Percentiles rank a stretch among this genome's conserved stretches.
Conservation (phyloP, 2,888 invertebrate genomes). For the Nipponacmea schrenckii region DNA sequence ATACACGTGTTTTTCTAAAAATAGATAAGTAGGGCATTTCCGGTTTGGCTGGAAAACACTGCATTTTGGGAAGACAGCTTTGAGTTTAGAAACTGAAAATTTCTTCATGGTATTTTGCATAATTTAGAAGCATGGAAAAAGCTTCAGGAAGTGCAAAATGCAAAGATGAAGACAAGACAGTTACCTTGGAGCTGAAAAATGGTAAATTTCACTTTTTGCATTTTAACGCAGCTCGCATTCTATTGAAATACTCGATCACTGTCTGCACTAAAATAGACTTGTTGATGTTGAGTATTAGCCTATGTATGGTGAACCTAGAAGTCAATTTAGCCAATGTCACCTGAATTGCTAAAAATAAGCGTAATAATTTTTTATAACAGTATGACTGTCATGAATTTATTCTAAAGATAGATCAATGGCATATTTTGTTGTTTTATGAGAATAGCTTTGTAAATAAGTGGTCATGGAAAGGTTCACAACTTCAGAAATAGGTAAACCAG, state of each 20-base stretch:
- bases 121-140: conserved; percentile 40
- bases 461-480: too few relatives aligned
- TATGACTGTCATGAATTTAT: too few relatives aligned
- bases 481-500: too few relatives aligned
- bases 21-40: conserved; percentile 41
- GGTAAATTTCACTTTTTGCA: conserved; percentile 32
- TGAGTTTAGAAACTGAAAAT: conserved; percentile 26
- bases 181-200: conserved; percentile 49
- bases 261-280: background rate
- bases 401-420: too few relatives aligned
- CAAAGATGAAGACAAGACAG: conserved; percentile 36
- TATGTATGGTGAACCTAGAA: too few relatives aligned
- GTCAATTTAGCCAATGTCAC: too few relatives aligned
- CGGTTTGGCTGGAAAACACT: conserved; percentile 37
- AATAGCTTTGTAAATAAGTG: too few relatives aligned
- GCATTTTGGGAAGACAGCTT: conserved; percentile 48
- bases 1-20: conserved; percentile 49
- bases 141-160: conserved; percentile 31
- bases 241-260: background rate
- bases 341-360: too few relatives aligned
- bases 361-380: too few relatives aligned
- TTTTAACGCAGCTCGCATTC: background rate
- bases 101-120: conserved; percentile 29
- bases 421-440: too few relatives aligned
- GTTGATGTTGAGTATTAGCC: too few relatives aligned